Base-by-base conservation (phyloP, 2,888 invertebrate genomes). In the Cepaea hortensis region DNA sequence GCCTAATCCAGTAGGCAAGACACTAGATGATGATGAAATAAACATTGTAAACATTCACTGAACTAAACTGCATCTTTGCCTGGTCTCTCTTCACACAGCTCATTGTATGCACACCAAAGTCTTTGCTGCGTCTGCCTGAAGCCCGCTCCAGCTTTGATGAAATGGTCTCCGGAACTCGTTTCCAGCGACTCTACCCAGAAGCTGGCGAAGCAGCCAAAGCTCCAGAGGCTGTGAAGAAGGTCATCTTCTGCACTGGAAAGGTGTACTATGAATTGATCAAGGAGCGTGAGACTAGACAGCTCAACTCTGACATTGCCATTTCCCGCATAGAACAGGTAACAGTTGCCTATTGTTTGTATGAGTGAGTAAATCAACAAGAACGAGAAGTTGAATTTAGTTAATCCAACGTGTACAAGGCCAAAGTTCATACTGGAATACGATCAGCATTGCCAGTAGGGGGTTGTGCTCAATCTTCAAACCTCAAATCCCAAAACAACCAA, bases 21-120 rank as follows among this genome's bases (percentile, higher is more conserved):
- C 35, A 35, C 35, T 35, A 35, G 35, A 35, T 35, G 35, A 35
- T 35, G 35, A 35, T 35, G 35, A 35, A 35, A 35, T 35, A 35
- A 35, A 35, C 35, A 35, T 35, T 35, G 35, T 35, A 35, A 35
- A 35, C 35, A 35, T 35, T 35, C 35, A 35, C 35, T 35, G 35
- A 35, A 35, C 35, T 35, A 35, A 35, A 35, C 35, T 35, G 35
- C 35, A 35, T 35, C 35, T 35, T 35, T 35, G 35, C 35, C 35
- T 35, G 35, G 35, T 35, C 35, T 35, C 35, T 35, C 35, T 35
- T 35, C 35, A 1, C 35, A 7, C 91, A 95, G 95, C 96, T 99
- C 91, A 97, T 99, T 92, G 95, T 99, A 84, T 98, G 99, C 97
- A 98, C 99, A 87, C 99, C 99, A 89, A 99, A 99, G 95, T 98